Evolutionary conservation across 2,888 invertebrate genomes (phyloP), one percentile per base, ranked within the genome.

Genomic region (Chrysopilus asiliformis): DNA sequence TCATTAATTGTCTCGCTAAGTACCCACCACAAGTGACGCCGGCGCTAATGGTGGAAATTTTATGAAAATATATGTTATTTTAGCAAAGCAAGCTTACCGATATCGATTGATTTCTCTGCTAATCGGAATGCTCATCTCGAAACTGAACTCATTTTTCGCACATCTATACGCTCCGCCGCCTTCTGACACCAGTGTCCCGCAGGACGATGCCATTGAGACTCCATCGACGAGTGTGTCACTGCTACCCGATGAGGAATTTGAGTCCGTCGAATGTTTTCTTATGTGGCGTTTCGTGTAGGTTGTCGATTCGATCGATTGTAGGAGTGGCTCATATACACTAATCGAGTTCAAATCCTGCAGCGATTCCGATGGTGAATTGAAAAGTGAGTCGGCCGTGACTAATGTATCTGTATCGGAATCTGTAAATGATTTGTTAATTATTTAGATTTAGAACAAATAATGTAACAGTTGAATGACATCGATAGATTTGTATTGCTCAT

Each of bases 121-220:
- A n/a, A n/a, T n/a, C n/a, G n/a, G n/a, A n/a, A n/a, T n/a, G n/a
- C n/a, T n/a, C n/a, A n/a, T n/a, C n/a, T n/a, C n/a, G n/a, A n/a
- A 22, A 10, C 22, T 31, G 20, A 39, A 36, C 10, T 34, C 24
- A 22, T 41, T 30, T 36, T 38, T 36, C 20, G 70, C 70, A 60
- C 69, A 68, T 31, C 67, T 44, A 47, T 70, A 70, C 14, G 68
- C 67, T 45, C 68, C 65, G 2, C 70, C 70, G 26, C 65, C 70
- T 33, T 63, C 59, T 2, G 71, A 71, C 26, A 71, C 68, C 2
- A 71, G 60, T 7, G 71, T 71, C 36, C 68, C 68, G 32, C 68
- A 65, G n/a, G 70, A 69, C 47, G 67, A 66, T 31, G 67, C 64
- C 3, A 43, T 43, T 13, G 46, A 46, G 14, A 38, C 35, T 24